phyloP scores from a whole-genome alignment of 2,113 vertebrate genomes.

The Chaenocephalus aceratus region DNA sequence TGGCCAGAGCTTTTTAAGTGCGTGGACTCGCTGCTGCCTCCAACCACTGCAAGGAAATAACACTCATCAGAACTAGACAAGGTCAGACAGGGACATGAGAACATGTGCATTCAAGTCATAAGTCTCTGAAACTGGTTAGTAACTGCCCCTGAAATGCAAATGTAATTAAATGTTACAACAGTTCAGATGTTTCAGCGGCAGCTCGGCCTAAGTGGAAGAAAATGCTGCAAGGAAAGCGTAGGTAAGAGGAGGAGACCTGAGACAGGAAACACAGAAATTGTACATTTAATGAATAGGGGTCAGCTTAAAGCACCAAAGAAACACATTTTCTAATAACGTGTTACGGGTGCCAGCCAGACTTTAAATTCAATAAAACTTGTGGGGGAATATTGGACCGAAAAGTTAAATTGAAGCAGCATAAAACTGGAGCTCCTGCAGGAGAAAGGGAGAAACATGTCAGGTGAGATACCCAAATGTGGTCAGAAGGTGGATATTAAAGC shows the following conservation, averaged over 20 bases:
- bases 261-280: slow-evolving; percentile 56
- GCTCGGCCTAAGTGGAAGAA: slow-evolving; percentile 30
- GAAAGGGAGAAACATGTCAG: slow-evolving; percentile 49
- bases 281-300: slow-evolving; percentile 53
- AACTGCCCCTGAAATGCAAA: slow-evolving; percentile 68
- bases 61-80: slow-evolving; percentile 40
- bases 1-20: slow-evolving; percentile 2
- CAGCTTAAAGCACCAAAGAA: slow-evolving; percentile 36
- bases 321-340: slow-evolving; percentile 42
- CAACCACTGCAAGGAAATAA: slow-evolving; percentile 47
- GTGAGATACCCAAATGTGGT: slow-evolving; percentile 32
- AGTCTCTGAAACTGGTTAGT: slow-evolving; percentile 32
- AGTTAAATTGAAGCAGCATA: slow-evolving; percentile 52
- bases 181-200: slow-evolving; percentile 29
- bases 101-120: slow-evolving; percentile 41
- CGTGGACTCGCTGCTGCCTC: slow-evolving; percentile 12
- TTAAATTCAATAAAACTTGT: slow-evolving; percentile 43
- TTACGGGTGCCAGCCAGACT: slow-evolving; percentile 44
- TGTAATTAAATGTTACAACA: slow-evolving; percentile 51
- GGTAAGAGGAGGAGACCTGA: slow-evolving; percentile 41
- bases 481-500: slow-evolving; percentile 21
- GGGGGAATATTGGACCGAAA: slow-evolving; percentile 35
- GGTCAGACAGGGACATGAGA: slow-evolving; percentile 39
- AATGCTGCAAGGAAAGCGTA: slow-evolving; percentile 57
- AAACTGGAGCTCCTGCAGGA: slow-evolving; percentile 46